Percentiles rank a stretch among this genome's conserved stretches.
These are phyloP conservation scores for Channa argus DNA, from an alignment of 2,113 vertebrate species.

Conservation along the genomic window DNA sequence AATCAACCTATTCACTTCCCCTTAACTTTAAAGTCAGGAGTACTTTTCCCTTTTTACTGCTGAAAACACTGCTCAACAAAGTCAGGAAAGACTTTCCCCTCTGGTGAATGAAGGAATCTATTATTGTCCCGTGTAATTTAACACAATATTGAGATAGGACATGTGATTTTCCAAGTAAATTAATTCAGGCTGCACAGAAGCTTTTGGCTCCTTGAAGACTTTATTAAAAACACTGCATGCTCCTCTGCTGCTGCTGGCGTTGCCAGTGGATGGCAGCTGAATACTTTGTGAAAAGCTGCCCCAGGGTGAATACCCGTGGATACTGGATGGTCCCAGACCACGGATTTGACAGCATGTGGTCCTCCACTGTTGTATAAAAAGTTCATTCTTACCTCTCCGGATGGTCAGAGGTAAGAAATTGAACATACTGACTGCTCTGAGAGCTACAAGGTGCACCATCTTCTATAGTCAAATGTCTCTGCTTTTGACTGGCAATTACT, in stretches of 20 bases:
- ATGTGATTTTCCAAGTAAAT: constrained; percentile 69
- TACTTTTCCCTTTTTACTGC: constrained; percentile 42
- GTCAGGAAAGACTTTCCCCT: constrained; percentile 13
- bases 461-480: too few species aligned
- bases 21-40: constrained; percentile 43
- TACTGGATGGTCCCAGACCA: constrained; percentile 40
- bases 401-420: too few species aligned
- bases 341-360: constrained; percentile 45
- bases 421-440: too few species aligned
- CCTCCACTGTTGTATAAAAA: constrained; percentile 36
- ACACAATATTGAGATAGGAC: constrained; percentile 40
- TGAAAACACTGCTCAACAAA: constrained; percentile 46
- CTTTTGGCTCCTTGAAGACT: constrained; percentile 15
- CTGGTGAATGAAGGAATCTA: constrained; percentile 44
- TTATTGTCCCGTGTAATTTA: constrained; percentile 24
- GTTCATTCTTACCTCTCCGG: too few species aligned
- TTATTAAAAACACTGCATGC: constrained; percentile 57
- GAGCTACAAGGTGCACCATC: too few species aligned
- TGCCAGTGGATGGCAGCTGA: constrained; percentile 2
- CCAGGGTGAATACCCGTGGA: neutral
- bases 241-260: neutral
- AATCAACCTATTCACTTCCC: constrained; percentile 44
- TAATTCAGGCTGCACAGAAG: constrained; percentile 43
- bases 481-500: too few species aligned
- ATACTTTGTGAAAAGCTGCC: too few species aligned